These are phyloP conservation scores for Ornithoptera alexandrae DNA, from an alignment of 2,888 invertebrate genomes.

Conservation along the genomic window DNA sequence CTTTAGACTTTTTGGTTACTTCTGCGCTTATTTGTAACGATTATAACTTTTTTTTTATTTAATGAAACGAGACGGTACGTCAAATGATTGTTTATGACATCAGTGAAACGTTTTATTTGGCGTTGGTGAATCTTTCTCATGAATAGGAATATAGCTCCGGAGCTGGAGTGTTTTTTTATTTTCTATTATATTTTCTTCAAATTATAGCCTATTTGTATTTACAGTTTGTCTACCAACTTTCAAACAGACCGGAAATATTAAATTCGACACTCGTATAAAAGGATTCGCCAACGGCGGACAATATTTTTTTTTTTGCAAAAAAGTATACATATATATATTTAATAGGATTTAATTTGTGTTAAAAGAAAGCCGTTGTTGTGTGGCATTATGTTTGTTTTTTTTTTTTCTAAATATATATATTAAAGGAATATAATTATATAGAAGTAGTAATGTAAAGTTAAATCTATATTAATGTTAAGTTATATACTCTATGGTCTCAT, in stretches of 20 bases:
- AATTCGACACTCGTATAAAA: too few species aligned
- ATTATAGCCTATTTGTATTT: neutral
- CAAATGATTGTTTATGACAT: neutral
- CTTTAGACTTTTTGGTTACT: neutral
- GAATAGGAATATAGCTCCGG: neutral
- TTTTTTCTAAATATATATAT: neutral
- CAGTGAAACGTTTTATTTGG: neutral
- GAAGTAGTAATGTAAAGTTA: slow-evolving; percentile 7
- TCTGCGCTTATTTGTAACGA: neutral
- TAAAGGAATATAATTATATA: slow-evolving; percentile 6
- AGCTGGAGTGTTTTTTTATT: too few species aligned
- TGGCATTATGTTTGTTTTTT: slow-evolving; percentile 3
- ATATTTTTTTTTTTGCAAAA: neutral
- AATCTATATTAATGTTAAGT: slow-evolving; percentile 24
- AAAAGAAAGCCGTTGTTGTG: neutral
- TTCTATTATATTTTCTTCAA: too few species aligned
- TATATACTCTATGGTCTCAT: slow-evolving; percentile 20
- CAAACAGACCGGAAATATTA: too few species aligned
- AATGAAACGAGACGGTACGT: neutral
- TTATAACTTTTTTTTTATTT: neutral
- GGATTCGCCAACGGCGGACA: neutral
- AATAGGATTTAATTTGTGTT: neutral
- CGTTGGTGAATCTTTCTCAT: neutral
- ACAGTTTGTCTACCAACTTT: neutral
- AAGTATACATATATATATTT: neutral